Evolutionary conservation across 2,888 invertebrate genomes (phyloP), one percentile per base, ranked within the genome.

Genomic region (Lochmaea crataegi): DNA sequence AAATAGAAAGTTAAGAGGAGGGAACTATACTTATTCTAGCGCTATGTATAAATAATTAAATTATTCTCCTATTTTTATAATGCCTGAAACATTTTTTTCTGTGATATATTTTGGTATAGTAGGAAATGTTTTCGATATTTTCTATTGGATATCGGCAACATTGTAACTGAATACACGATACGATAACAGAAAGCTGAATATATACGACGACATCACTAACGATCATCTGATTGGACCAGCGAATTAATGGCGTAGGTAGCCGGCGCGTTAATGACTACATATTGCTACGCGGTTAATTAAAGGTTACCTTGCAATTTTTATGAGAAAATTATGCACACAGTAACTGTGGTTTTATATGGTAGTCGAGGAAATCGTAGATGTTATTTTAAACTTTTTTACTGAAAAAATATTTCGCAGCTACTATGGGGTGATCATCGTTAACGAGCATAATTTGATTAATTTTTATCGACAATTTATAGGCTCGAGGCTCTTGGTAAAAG

Each of bases 191-290:
- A 67, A 61, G 71, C 77, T 68, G 76, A 76, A 80, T 79, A 77
- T 78, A 78, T 78, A 79, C 73, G 77, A 72, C 74, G 77, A 77
- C 77, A 79, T 74, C 75, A 73, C 76, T 79, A 80, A 80, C 80
- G 80, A 79, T 80, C 77, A 80, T 79, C 80, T 78, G 80, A 80
- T 80, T 76, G 76, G 68, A 72, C 69, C 68, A 72, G 66, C 74
- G 74, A 80, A 80, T 79, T 78, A 78, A 80, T 78, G 79, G 73
- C 69, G 75, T 66, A 74, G 76, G 75, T 76, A 73, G 68, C 68
- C 71, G 66, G 68, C 56, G 70, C 61, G 74, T 72, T 76, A 76
- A 76, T 75, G 73, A 74, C 76, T 74, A 72, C 76, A 73, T 76
- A 75, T 76, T 76, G 72, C 73, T 66, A 68, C 66, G 64, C 73